Percentiles rank a stretch among this genome's conserved stretches.
Evolutionary conservation across 2,113 vertebrate genomes (phyloP).

Genomic region (Zingel zingel): DNA sequence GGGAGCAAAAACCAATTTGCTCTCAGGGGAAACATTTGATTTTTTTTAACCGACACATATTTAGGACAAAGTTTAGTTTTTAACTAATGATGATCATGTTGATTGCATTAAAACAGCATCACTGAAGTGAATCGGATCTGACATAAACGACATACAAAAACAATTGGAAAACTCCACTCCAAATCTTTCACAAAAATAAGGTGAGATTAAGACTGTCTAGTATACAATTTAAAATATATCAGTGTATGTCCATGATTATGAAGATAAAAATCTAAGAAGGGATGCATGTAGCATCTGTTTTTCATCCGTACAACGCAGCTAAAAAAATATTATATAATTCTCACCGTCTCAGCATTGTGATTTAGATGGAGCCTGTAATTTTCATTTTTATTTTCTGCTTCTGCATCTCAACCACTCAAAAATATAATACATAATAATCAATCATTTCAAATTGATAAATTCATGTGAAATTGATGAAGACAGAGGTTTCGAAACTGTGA

Average conservation of each 20-base stretch:
- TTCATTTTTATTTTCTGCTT: not conserved
- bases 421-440: not conserved
- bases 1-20: constrained; percentile 2
- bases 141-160: not conserved
- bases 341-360: not conserved
- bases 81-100: not conserved
- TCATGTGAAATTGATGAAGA: not conserved
- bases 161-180: no score
- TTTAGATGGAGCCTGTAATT: not conserved
- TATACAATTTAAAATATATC: not conserved
- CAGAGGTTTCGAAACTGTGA: not conserved
- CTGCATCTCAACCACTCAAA: not conserved
- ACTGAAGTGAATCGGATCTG: not conserved
- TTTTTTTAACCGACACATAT: not conserved
- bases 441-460: not conserved
- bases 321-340: not conserved
- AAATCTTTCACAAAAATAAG: no score
- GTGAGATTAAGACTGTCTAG: not conserved
- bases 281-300: not conserved
- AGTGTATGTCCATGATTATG: not conserved
- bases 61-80: not conserved
- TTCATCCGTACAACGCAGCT: not conserved
- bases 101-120: not conserved
- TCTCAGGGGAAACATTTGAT: not conserved
- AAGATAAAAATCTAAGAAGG: not conserved